Conservation (phyloP, 2,888 invertebrate species). For the Argyresthia goedartella region DNA sequence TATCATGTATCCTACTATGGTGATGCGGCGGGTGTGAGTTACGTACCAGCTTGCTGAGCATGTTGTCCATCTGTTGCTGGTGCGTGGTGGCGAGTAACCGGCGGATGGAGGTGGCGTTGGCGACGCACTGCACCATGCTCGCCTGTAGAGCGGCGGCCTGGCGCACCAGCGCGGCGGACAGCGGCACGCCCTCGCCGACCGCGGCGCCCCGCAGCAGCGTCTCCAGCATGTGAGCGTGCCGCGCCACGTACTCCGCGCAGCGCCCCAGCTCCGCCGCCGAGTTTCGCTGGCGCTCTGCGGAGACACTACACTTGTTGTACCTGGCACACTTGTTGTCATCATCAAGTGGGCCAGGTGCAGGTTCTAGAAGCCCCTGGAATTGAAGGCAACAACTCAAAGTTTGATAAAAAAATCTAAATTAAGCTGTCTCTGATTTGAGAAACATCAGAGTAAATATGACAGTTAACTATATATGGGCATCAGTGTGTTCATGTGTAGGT, state of each 20-base stretch:
- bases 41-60: constrained; percentile 65
- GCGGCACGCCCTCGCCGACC: constrained; percentile 87
- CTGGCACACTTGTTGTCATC: too few species aligned
- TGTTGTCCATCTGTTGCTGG: constrained; percentile 59
- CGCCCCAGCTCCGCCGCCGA: constrained; percentile 57
- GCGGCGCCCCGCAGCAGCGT: constrained; percentile 82
- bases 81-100: constrained; percentile 50
- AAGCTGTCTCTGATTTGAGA: too few species aligned
- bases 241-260: constrained; percentile 81
- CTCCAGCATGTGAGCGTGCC: constrained; percentile 90
- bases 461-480: too few species aligned
- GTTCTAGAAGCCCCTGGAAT: too few species aligned
- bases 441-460: too few species aligned
- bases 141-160: constrained; percentile 61
- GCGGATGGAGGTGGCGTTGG: constrained; percentile 56
- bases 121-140: constrained; percentile 63
- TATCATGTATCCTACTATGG: background rate
- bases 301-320: too few species aligned
- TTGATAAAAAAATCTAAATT: too few species aligned
- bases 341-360: too few species aligned
- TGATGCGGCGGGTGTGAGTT: background rate
- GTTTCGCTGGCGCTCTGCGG: constrained; percentile 51
- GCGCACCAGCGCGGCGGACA: constrained; percentile 72
- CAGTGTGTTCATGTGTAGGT: too few species aligned
- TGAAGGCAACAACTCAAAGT: too few species aligned